A percentile compares a stretch with the other conserved stretches of the same genome.
These are phyloP conservation scores for Campylomormyrus tamandua DNA, from an alignment of 2,113 vertebrate genomes.

Conservation along the genomic window DNA sequence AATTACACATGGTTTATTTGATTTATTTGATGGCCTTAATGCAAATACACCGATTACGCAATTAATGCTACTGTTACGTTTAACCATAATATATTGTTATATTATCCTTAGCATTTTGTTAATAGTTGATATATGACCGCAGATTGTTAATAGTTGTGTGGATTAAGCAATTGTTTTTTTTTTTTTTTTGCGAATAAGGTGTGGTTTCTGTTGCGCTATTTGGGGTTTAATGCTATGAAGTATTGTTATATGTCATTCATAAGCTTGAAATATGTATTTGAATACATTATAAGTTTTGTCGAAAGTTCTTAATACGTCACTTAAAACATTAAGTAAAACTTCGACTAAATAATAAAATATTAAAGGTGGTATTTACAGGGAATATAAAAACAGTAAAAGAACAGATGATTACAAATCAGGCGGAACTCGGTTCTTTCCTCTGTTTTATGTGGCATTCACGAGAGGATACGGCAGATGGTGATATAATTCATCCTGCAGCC, in stretches of 20 bases:
- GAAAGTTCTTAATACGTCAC: background rate
- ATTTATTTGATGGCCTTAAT: background rate
- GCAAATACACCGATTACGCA: background rate
- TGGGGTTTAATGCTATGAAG: background rate
- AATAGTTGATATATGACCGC: no score
- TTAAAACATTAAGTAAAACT: background rate
- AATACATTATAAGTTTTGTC: background rate
- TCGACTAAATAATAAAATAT: background rate
- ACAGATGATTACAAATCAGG: background rate
- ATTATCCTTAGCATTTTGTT: background rate
- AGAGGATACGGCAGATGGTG: slow-evolving; percentile 3
- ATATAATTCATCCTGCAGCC: background rate
- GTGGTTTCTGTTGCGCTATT: background rate
- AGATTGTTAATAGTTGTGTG: background rate
- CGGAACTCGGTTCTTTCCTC: background rate
- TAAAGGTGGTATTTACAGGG: background rate
- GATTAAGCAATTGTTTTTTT: background rate
- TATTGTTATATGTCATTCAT: background rate
- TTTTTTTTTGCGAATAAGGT: background rate
- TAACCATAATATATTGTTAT: background rate
- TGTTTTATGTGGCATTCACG: background rate
- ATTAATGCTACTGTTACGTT: background rate
- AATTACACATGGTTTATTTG: background rate
- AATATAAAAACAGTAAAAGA: background rate
- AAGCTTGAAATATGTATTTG: background rate